These are phyloP conservation scores for Apantesis nais DNA, from an alignment of 2,888 invertebrate genomes.

Conservation along the genomic window DNA sequence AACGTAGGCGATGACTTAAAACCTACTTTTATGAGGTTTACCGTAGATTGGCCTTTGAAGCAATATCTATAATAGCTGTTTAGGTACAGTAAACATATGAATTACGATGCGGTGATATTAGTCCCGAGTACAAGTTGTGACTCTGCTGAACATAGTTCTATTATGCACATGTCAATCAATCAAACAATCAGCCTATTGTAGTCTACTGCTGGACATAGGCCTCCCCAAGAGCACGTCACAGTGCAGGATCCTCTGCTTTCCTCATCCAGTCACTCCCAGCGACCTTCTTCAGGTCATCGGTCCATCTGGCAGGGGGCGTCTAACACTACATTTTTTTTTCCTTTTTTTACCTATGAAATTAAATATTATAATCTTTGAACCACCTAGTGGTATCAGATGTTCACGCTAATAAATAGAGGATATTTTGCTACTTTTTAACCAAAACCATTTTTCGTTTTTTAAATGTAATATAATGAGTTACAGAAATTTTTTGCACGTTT, in stretches of 20 bases:
- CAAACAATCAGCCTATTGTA: too few relatives aligned
- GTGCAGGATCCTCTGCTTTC: too few relatives aligned
- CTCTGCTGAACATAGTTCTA: too few relatives aligned
- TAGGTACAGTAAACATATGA: neutral
- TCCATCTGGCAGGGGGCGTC: too few relatives aligned
- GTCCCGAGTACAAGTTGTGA: neutral
- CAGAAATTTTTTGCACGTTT: conserved; percentile 31
- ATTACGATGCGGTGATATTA: neutral
- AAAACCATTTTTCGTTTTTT: neutral
- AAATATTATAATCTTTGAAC: neutral
- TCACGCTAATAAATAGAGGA: neutral
- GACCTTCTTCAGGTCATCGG: too few relatives aligned
- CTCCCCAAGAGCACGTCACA: too few relatives aligned
- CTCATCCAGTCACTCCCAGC: too few relatives aligned
- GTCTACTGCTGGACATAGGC: too few relatives aligned
- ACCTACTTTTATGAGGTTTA: neutral
- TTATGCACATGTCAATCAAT: too few relatives aligned
- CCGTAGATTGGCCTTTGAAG: neutral
- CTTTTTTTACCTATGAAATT: neutral
- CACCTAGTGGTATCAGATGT: neutral
- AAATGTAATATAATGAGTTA: conserved; percentile 32
- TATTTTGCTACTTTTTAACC: neutral
- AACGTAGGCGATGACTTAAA: neutral
- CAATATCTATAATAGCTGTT: neutral
- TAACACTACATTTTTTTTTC: too few relatives aligned